phyloP scores from a whole-genome alignment of 2,113 vertebrate species.

The Lethenteron reissneri region DNA sequence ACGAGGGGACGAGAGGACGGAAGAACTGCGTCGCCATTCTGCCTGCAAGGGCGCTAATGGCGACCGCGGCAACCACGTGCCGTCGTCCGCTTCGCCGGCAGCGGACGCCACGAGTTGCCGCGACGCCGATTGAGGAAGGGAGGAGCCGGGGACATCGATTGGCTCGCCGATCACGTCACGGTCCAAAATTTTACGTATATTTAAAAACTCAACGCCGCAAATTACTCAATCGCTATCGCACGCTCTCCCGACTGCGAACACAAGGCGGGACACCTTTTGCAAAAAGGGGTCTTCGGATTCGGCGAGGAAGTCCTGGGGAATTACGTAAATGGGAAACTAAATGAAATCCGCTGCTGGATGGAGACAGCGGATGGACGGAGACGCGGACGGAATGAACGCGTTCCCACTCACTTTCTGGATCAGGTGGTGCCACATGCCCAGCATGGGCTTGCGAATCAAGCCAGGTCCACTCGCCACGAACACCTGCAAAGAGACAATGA shows the following conservation, averaged over 20 bases:
- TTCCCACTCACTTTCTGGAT: constrained; percentile 30
- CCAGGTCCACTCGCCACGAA: constrained; percentile 42
- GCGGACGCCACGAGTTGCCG: too few species aligned
- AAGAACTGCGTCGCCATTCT: neutral
- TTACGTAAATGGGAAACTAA: neutral
- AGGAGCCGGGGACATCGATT: too few species aligned
- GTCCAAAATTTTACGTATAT: too few species aligned
- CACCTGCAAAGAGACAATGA: constrained; percentile 24
- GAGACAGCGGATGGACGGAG: neutral
- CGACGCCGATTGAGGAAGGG: too few species aligned
- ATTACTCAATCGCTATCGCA: neutral
- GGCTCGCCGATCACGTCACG: too few species aligned
- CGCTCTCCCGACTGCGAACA: neutral
- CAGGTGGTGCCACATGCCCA: constrained; percentile 56
- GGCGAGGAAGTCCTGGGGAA: neutral
- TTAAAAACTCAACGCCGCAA: too few species aligned
- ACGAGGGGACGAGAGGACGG: neutral
- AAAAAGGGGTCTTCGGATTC: neutral
- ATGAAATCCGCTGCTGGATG: too few species aligned
- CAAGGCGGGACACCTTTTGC: neutral
- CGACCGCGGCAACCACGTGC: too few species aligned
- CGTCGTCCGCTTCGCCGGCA: too few species aligned
- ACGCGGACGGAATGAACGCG: neutral
- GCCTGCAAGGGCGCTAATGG: neutral
- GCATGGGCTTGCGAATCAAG: constrained; percentile 47